Conservation (phyloP, 2,797 vertebrate genomes). For the Leptatherina wallacei region DNA sequence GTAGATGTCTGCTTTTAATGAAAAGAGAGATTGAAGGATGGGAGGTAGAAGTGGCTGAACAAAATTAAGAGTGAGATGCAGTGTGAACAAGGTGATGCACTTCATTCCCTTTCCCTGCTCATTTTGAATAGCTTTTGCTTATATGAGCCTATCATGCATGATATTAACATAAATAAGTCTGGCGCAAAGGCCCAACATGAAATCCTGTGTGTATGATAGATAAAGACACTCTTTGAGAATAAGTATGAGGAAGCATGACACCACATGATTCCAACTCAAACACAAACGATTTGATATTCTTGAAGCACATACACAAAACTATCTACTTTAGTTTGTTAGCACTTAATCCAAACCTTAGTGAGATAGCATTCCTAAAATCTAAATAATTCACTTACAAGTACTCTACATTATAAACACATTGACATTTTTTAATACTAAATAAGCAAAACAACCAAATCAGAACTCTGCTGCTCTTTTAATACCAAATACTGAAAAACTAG, state of each 20-base stretch:
- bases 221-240: slow-evolving; percentile 26
- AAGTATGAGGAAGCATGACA: slow-evolving; percentile 2
- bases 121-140: not conserved
- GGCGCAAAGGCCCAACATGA: slow-evolving; percentile 36
- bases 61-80: slow-evolving; percentile 43
- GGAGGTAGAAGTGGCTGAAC: slow-evolving; percentile 28
- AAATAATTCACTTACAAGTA: not conserved
- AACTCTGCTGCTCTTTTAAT: not conserved
- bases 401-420: not conserved
- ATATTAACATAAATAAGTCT: slow-evolving; percentile 44
- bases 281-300: not conserved
- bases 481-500: not conserved
- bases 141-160: slow-evolving; percentile 45
- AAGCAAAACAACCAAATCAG: too few species aligned
- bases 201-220: slow-evolving; percentile 32
- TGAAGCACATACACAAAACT: slow-evolving; percentile 1
- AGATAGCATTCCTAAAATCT: not conserved
- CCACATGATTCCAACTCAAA: not conserved
- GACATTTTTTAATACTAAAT: not conserved
- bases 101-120: slow-evolving; percentile 22
- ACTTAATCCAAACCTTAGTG: not conserved
- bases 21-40: slow-evolving; percentile 45
- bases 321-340: too few species aligned
- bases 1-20: slow-evolving; percentile 41
- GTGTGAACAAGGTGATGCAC: slow-evolving; percentile 36